Conservation (phyloP, 2,888 invertebrate genomes). For the Gordius sp. region DNA sequence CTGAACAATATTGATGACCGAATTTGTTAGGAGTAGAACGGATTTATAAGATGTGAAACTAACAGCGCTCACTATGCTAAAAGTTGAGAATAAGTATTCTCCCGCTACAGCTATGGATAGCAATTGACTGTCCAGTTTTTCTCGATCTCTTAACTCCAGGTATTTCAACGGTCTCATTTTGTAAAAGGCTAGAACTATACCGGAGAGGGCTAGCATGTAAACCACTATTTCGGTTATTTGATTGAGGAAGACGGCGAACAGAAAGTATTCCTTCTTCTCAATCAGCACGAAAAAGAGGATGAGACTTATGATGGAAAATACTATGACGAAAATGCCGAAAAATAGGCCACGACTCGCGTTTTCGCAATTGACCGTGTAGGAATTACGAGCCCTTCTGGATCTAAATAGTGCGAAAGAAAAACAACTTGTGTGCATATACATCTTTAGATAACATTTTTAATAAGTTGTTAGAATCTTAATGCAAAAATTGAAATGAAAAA, state of each 20-base stretch:
- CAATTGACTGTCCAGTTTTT: conserved; percentile 14
- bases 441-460: too few species aligned
- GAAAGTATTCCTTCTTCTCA: conserved; percentile 48
- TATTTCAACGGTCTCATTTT: conserved; percentile 14
- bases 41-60: not conserved
- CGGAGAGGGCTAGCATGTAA: conserved; percentile 22
- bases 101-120: conserved; percentile 11
- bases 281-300: conserved; percentile 82
- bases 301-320: conserved; percentile 64
- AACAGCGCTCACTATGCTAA: conserved; percentile 14
- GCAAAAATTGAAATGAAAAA: too few species aligned
- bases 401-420: too few species aligned
- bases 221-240: conserved; percentile 23
- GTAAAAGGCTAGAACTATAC: conserved; percentile 23
- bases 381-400: conserved; percentile 19
- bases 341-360: conserved; percentile 40
- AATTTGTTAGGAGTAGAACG: conserved; percentile 49
- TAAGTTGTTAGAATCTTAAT: too few species aligned
- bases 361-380: conserved; percentile 19
- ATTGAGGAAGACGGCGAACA: conserved; percentile 52
- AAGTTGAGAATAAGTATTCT: conserved; percentile 7
- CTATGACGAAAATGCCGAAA: conserved; percentile 60
- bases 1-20: conserved; percentile 57
- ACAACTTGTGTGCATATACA: too few species aligned
- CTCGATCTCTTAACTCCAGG: conserved; percentile 9